Evolutionary conservation across 2,888 invertebrate species (phyloP), one percentile per base, ranked within the genome.

Genomic region (Serripes groenlandicus): DNA sequence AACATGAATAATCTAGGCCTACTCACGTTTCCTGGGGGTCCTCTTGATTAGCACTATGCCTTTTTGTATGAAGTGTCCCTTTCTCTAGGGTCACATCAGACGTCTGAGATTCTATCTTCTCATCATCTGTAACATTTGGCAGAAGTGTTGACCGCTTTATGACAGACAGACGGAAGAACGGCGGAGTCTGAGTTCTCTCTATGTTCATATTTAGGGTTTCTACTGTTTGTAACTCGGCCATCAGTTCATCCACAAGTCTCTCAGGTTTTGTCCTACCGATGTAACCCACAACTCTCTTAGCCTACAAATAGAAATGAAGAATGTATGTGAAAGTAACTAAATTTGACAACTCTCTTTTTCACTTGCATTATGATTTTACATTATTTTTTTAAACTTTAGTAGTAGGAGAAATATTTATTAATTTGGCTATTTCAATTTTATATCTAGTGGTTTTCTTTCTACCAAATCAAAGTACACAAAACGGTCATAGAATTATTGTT

Each of bases 171-270:
- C 99, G 96, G 95, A 98, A 99, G 95, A 98, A 99, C 4, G 99
- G 99, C 34, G 99, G 99, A 0, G 99, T 99, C 96, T 99, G 99
- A 0, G 98, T 99, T 83, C 99, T 96, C 95, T 99, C 99, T 90
- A 99, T 98, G 88, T 98, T 96, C 94, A 98, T 98, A 95, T 98
- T 98, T 75, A 99, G 96, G 0, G 99, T 98, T 95, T 99, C 99
- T 30, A 99, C 98, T 0, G 98, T 99, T 93, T 99, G 98, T 87
- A 99, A 96, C 95, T 99, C 99, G 30, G 97, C 97, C 97, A 99
- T 98, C 96, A 99, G 97, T 95, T 99, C 99, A 93, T 99, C 99
- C 34, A 99, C 96, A 21, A 99, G 96, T 37, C 98, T 96, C 94
- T 98, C 98, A 0, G 99, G 98, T 80, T 98, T 97, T 0, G 98